Conservation (phyloP, 2,888 invertebrate species). For the Pinctada fucata region DNA sequence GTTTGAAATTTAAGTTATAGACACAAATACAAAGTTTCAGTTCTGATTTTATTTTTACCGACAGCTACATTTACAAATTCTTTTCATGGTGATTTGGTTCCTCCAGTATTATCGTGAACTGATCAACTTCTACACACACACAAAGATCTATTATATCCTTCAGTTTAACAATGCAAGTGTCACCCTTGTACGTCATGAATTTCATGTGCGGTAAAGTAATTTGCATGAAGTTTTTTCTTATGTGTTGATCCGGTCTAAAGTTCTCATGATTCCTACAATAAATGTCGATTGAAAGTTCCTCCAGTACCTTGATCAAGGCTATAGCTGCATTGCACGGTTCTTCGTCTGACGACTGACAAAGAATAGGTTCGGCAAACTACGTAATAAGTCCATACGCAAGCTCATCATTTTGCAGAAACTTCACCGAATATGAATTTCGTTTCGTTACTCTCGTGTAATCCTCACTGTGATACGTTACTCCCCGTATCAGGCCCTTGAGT, state of each 20-base stretch:
- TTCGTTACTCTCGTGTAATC: conserved; percentile 23
- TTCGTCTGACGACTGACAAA: neutral
- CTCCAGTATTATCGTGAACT: conserved; percentile 2
- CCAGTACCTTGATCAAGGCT: conserved; percentile 6
- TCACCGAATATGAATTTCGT: conserved; percentile 29
- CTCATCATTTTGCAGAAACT: conserved; percentile 11
- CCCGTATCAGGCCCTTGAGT: conserved; percentile 8
- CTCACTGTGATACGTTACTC: conserved; percentile 8
- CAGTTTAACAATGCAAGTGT: conserved; percentile 1
- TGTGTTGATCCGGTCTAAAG: conserved; percentile 6
- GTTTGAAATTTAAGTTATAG: too few relatives aligned
- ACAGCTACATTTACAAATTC: neutral
- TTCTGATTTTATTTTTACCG: too few relatives aligned
- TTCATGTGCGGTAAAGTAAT: conserved; percentile 5
- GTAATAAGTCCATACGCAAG: conserved; percentile 15
- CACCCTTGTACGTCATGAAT: neutral
- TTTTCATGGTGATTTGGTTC: conserved; percentile 27
- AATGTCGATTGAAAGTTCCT: neutral
- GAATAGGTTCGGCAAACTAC: conserved; percentile 13
- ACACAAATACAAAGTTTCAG: too few relatives aligned
- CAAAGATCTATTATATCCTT: conserved; percentile 13
- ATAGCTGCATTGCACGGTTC: neutral
- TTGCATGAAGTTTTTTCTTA: conserved; percentile 17
- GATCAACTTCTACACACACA: conserved; percentile 22
- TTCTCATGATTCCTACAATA: conserved; percentile 13